phyloP scores from a whole-genome alignment of 2,888 invertebrate genomes.

The Atrina japonica region DNA sequence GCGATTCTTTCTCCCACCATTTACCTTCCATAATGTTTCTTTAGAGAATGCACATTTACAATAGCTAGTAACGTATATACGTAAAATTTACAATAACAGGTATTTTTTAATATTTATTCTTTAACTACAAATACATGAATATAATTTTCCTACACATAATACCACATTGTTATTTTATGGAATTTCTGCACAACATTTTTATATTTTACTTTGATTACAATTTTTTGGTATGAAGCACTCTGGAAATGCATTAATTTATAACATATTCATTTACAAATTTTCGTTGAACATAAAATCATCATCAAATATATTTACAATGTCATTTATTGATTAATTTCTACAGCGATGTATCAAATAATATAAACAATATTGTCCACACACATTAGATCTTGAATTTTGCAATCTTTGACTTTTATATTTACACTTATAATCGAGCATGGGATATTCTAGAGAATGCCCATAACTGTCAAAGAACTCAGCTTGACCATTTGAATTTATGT shows the following conservation, averaged over 20 bases:
- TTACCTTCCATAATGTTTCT: background rate
- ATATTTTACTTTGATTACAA: too few relatives aligned
- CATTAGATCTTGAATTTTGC: slow-evolving; percentile 17
- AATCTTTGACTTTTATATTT: slow-evolving; percentile 7
- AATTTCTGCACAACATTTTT: too few relatives aligned
- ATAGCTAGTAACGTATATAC: background rate
- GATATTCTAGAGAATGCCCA: slow-evolving; percentile 23
- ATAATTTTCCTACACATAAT: too few relatives aligned
- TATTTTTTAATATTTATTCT: slow-evolving; percentile 1
- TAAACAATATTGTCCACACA: slow-evolving; percentile 35
- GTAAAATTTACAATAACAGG: slow-evolving; percentile 17
- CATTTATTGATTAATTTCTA: slow-evolving; percentile 19
- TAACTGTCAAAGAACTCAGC: slow-evolving; percentile 42
- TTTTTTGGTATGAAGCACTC: background rate
- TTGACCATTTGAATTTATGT: slow-evolving; percentile 6
- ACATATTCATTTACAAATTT: slow-evolving; percentile 14
- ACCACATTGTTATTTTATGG: too few relatives aligned
- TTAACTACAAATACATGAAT: slow-evolving; percentile 4
- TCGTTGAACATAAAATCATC: slow-evolving; percentile 14
- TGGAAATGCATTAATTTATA: slow-evolving; percentile 9
- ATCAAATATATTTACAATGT: slow-evolving; percentile 6
- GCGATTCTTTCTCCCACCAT: slow-evolving; percentile 26
- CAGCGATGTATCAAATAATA: slow-evolving; percentile 27
- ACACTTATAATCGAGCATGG: background rate
- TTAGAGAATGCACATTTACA: background rate